Conservation (phyloP, 2,113 vertebrate genomes). For the Peromyscus californicus region DNA sequence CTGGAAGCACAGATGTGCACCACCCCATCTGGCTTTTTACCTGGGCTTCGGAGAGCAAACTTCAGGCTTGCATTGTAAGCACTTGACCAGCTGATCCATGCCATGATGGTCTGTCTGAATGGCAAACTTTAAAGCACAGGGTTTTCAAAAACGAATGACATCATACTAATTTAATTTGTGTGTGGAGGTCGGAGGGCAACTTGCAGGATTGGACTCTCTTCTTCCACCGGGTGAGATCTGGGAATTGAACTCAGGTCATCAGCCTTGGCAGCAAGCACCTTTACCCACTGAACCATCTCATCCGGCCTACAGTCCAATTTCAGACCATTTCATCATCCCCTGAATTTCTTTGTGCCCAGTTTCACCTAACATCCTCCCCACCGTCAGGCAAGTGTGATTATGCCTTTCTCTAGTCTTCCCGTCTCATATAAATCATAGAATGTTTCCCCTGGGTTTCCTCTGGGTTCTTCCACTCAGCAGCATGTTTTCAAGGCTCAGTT, state of each 20-base stretch:
- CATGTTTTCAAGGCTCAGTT: background rate
- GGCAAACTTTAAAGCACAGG: background rate
- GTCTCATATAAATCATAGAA: background rate
- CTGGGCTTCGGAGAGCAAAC: background rate
- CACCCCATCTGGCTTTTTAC: background rate
- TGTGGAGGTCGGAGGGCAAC: background rate
- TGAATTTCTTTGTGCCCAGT: background rate
- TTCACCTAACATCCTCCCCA: background rate
- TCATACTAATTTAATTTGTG: background rate
- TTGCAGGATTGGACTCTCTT: background rate
- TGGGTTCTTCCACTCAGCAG: background rate
- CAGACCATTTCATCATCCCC: background rate
- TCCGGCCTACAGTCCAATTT: background rate
- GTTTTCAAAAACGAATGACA: background rate
- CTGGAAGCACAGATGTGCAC: too few species aligned
- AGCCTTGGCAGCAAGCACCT: background rate
- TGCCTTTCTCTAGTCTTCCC: background rate
- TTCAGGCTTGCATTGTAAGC: background rate
- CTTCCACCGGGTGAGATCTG: too few species aligned
- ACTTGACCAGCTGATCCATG: background rate
- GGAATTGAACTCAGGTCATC: background rate
- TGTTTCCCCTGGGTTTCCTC: background rate
- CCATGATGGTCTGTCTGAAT: background rate
- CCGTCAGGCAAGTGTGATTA: rapidly evolving
- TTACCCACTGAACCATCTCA: background rate